phyloP scores from a whole-genome alignment of 2,888 invertebrate genomes.

The Chloroclysta siterata region DNA sequence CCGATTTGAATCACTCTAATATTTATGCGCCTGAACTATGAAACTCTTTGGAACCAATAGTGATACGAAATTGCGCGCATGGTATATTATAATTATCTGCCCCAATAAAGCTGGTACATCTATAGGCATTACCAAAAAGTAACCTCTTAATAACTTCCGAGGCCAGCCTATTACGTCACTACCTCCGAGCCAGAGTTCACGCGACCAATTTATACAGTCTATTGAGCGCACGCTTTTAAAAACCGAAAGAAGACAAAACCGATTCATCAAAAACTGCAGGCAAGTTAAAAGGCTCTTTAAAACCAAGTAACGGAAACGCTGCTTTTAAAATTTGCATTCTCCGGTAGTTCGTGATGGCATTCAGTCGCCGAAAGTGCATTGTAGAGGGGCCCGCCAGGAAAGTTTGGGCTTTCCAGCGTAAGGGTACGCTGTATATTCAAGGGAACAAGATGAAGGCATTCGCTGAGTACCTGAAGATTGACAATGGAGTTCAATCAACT shows the following conservation, averaged over 20 bases:
- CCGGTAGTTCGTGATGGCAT: constrained; percentile 54
- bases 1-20: constrained; percentile 57
- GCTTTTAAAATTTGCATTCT: constrained; percentile 62
- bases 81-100: background rate
- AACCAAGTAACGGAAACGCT: constrained; percentile 53
- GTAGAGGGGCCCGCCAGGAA: constrained; percentile 50
- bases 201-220: constrained; percentile 16
- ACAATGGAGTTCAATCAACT: constrained; percentile 80
- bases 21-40: constrained; percentile 39
- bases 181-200: background rate
- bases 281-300: constrained; percentile 53
- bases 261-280: constrained; percentile 50
- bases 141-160: constrained; percentile 1
- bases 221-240: constrained; percentile 35
- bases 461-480: constrained; percentile 69
- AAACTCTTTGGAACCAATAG: constrained; percentile 15
- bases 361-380: constrained; percentile 60
- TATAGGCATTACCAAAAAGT: background rate
- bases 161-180: constrained; percentile 14
- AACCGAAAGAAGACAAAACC: constrained; percentile 42
- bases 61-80: background rate
- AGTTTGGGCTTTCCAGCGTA: constrained; percentile 54
- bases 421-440: constrained; percentile 46
- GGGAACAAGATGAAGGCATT: constrained; percentile 58
- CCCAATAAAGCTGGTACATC: background rate